Conservation (phyloP, 2,113 vertebrate species). For the Rana temporaria region DNA sequence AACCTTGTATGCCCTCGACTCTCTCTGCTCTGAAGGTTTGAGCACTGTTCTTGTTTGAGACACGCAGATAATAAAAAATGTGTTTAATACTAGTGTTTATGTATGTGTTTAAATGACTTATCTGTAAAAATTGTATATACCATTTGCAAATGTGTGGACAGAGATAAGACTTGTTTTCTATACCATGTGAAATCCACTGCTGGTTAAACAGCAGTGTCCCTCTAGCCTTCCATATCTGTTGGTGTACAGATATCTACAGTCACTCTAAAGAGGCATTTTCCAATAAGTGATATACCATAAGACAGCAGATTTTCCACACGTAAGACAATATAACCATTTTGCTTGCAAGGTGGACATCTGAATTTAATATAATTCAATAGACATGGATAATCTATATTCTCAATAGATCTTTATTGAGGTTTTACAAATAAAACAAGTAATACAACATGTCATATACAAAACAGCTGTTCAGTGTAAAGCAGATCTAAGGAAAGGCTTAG, state of each 20-base stretch:
- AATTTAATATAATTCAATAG: too few species aligned
- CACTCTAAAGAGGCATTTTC: not conserved
- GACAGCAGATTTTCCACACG: not conserved
- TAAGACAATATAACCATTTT: too few species aligned
- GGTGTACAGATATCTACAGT: not conserved
- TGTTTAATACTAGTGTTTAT: conserved; percentile 37
- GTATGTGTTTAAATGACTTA: conserved; percentile 41
- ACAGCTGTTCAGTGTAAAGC: too few species aligned
- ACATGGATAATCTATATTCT: too few species aligned
- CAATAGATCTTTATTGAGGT: too few species aligned
- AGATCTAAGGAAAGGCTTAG: too few species aligned
- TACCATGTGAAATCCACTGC: not conserved
- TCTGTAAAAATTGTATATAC: conserved; percentile 32
- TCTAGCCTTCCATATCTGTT: not conserved
- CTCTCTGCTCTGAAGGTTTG: not conserved
- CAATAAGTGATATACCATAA: not conserved
- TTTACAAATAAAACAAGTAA: too few species aligned
- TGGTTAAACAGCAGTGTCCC: not conserved
- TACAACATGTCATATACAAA: too few species aligned
- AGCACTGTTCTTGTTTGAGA: conserved; percentile 22
- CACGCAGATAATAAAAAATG: conserved; percentile 28
- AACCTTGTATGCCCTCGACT: not conserved
- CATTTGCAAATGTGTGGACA: conserved; percentile 10
- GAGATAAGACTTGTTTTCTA: conserved; percentile 11
- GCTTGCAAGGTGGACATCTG: too few species aligned